Percentiles rank a stretch among this genome's conserved stretches.
phyloP scores from a whole-genome alignment of 2,113 vertebrate genomes.

The Alligator sinensis region DNA sequence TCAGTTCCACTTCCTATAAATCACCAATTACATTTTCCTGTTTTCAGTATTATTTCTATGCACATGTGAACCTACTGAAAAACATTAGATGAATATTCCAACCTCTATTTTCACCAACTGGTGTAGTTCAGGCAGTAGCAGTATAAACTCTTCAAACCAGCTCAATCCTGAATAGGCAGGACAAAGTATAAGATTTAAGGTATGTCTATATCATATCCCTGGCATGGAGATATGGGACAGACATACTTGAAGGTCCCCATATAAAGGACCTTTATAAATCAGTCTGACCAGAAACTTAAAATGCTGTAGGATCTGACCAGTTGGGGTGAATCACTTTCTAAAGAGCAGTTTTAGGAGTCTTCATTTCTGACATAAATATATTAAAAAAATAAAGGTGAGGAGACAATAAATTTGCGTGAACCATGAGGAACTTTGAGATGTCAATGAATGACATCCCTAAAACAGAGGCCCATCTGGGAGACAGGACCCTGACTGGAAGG shows the following conservation, averaged over 20 bases:
- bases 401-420: neutral
- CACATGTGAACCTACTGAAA: neutral
- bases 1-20: fast-evolving
- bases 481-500: neutral
- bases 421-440: neutral
- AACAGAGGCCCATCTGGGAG: neutral
- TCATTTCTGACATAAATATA: neutral
- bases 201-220: neutral
- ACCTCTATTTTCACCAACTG: too few relatives aligned
- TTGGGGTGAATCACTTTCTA: neutral
- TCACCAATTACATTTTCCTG: neutral
- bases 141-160: too few relatives aligned
- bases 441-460: neutral
- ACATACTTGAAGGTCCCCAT: too few relatives aligned
- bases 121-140: too few relatives aligned
- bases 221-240: too few relatives aligned
- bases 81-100: neutral
- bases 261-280: neutral
- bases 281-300: neutral
- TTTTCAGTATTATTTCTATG: neutral
- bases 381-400: neutral
- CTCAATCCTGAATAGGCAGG: too few relatives aligned
- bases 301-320: neutral
- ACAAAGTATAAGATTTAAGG: neutral
- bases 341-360: fast-evolving